Percentiles rank a stretch among this genome's conserved stretches.
Evolutionary conservation across 2,888 invertebrate species (phyloP).

Genomic region (Pheosia gnoma): DNA sequence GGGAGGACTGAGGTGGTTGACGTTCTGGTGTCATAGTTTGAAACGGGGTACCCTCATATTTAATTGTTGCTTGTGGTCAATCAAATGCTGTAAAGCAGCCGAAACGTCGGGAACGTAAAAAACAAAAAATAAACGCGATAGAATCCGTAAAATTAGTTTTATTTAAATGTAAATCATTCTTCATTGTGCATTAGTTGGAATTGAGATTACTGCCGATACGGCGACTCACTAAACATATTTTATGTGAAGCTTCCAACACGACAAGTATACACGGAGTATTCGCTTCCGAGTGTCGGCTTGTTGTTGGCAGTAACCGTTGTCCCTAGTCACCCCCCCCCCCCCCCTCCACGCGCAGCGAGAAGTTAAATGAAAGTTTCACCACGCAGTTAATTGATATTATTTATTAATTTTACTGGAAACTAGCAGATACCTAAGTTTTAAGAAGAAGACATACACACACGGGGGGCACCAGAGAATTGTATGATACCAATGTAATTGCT

Average conservation of each 20-base stretch:
- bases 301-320: not conserved
- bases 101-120: no score
- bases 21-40: no score
- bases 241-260: not conserved
- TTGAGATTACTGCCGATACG: no score
- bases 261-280: not conserved
- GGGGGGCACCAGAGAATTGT: not conserved
- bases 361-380: not conserved
- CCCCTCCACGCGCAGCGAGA: not conserved
- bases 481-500: no score
- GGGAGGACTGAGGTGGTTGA: no score
- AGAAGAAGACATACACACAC: not conserved
- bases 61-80: no score
- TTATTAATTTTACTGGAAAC: conserved; percentile 1
- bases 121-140: no score
- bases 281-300: not conserved
- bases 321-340: not conserved
- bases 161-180: no score
- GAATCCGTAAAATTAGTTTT: no score
- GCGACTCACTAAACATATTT: not conserved
- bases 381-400: conserved; percentile 2
- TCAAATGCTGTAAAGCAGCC: no score
- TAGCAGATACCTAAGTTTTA: not conserved
- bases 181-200: no score
- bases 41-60: no score